Percentiles rank a stretch among this genome's conserved stretches.
phyloP scores from a whole-genome alignment of 2,888 invertebrate species.

The Glyphotaelius pellucidus region DNA sequence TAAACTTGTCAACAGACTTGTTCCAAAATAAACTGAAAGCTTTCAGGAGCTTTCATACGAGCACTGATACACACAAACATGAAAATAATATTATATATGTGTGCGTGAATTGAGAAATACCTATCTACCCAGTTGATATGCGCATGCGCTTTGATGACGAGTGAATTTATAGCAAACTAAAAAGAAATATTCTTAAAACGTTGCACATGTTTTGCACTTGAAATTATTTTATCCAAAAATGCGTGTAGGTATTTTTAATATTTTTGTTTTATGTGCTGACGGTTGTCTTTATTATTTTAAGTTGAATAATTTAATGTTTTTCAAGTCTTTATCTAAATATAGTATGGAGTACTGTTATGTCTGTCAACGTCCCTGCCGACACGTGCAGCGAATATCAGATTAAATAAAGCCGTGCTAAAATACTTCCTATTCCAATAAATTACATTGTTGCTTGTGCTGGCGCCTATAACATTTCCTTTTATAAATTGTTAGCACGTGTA shows the following conservation, averaged over 20 bases:
- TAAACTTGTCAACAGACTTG: slow-evolving; percentile 58
- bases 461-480: neutral
- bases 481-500: slow-evolving; percentile 4
- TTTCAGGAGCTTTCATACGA: neutral
- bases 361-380: neutral
- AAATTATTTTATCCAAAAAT: neutral
- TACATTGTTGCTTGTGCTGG: neutral
- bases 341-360: neutral
- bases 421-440: neutral
- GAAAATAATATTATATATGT: neutral
- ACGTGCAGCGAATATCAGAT: neutral
- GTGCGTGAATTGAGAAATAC: slow-evolving; percentile 7
- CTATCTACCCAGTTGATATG: slow-evolving; percentile 13
- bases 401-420: neutral
- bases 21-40: slow-evolving; percentile 58
- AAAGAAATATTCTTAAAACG: neutral
- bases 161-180: slow-evolving; percentile 7
- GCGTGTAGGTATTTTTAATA: neutral
- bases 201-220: neutral
- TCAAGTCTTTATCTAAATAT: neutral
- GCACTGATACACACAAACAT: neutral
- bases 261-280: neutral
- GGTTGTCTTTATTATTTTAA: neutral
- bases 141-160: slow-evolving; percentile 44
- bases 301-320: neutral